Evolutionary conservation across 2,888 invertebrate genomes (phyloP), one percentile per base, ranked within the genome.

Genomic region (Troilus luridus): DNA sequence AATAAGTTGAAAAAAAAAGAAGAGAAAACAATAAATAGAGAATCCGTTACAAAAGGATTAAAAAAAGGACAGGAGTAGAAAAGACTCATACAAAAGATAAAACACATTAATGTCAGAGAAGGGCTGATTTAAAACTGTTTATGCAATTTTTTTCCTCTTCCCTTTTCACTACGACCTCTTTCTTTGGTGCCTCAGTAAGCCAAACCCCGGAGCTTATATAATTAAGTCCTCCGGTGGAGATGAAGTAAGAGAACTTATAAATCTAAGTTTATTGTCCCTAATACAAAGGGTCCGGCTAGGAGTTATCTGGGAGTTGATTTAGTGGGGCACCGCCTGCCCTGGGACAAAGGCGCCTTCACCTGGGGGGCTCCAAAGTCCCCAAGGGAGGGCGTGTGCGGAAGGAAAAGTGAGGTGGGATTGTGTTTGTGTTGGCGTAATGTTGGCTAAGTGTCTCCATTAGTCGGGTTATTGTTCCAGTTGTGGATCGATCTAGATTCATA

Each of bases 201-300:
- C 19, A 59, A 3, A 27, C 3, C 24, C 3, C 14, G 24, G 88
- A 41, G 41, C 41, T 41, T 10, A 88, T 88, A 59, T 24, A 88
- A 88, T 88, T 88, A 88, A 88, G 60, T 88, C 88, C 60, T 41
- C 59, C 27, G 62, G n/a, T 62, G 62, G 62, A 88, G 89, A 64
- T 89, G 89, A 89, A 89, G 89, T 89, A 89, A 56, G 60, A 67
- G 89, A 54, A 89, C 89, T 89, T 89, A 89, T 89, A 89, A 89
- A 89, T 89, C 89, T 89, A 89, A 89, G 89, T 89, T 89, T 89
- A 89, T 89, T 89, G 89, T 89, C n/a, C 88, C 62, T 9, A 54
- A 54, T 7, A 89, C 89, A 89, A 89, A 60, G 27, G 64, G 27
- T 60, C 62, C 64, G 60, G 89, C 60, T 12, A 12, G 62, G 89